Percentiles rank a stretch among this genome's conserved stretches.
Conservation (phyloP, 2,797 vertebrate genomes). For the Leuciscus waleckii region DNA sequence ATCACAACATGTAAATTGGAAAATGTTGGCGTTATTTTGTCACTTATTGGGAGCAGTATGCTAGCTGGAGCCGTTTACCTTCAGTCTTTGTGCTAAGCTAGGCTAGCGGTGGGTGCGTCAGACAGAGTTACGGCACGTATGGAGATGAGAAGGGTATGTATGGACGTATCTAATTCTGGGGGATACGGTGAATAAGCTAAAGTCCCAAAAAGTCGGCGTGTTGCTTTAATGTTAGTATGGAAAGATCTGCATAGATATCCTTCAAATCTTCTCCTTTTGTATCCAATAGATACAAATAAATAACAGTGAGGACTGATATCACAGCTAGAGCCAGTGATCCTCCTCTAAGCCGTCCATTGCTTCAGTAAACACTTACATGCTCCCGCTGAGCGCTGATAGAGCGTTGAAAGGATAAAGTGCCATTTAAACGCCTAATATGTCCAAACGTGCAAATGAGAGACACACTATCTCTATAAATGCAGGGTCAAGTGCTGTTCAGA, state of each 20-base stretch:
- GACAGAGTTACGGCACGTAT: too few species aligned
- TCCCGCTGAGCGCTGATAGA: conserved; percentile 23
- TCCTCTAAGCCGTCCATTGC: neutral
- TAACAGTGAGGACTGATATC: neutral
- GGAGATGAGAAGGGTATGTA: too few species aligned
- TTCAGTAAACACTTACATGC: conserved; percentile 35
- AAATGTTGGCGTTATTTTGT: too few species aligned
- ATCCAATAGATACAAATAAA: neutral
- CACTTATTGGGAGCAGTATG: too few species aligned
- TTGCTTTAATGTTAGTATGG: too few species aligned
- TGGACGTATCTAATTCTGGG: too few species aligned
- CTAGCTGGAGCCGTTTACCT: too few species aligned
- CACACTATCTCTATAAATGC: neutral
- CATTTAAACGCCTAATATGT: conserved; percentile 12
- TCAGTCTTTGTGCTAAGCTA: too few species aligned
- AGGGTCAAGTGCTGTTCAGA: conserved; percentile 4
- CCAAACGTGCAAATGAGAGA: conserved; percentile 9
- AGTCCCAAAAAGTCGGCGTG: too few species aligned
- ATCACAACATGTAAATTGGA: too few species aligned
- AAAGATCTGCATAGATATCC: neutral
- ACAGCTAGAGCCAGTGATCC: neutral
- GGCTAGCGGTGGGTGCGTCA: too few species aligned
- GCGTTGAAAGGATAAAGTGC: conserved; percentile 19
- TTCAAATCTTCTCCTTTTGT: neutral
- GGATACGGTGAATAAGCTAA: too few species aligned